phyloP scores from a whole-genome alignment of 1,140 invertebrate species.

The Lepidurus apus region DNA sequence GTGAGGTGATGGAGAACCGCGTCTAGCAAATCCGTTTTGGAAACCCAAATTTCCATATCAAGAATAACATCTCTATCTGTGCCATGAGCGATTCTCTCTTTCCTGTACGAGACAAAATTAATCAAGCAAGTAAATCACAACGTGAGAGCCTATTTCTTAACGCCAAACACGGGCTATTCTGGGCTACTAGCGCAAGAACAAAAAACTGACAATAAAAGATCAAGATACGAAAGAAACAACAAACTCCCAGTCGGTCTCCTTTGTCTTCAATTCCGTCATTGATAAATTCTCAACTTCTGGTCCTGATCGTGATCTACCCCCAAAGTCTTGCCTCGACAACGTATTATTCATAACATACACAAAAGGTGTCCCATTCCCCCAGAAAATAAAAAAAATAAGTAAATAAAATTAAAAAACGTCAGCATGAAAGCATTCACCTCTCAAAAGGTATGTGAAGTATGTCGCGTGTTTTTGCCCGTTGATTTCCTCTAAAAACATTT shows the following conservation, averaged over 20 bases:
- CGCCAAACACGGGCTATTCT: neutral
- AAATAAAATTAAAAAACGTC: neutral
- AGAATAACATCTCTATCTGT: conserved; percentile 1
- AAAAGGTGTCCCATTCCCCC: no score
- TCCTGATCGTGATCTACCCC: neutral
- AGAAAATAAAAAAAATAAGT: no score
- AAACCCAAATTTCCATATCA: neutral
- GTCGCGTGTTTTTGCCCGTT: neutral
- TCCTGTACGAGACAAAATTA: neutral
- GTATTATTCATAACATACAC: no score
- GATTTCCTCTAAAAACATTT: neutral
- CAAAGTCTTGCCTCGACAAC: neutral
- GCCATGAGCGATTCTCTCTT: neutral
- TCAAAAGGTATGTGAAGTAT: neutral
- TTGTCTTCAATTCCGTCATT: neutral
- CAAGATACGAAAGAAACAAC: neutral
- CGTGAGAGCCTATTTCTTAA: neutral
- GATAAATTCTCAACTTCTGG: neutral
- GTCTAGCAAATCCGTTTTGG: neutral
- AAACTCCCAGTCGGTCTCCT: neutral
- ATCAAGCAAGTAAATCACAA: neutral
- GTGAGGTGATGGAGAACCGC: neutral
- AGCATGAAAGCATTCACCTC: neutral
- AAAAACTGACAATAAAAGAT: neutral
- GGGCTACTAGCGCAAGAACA: no score